A percentile compares a stretch with the other conserved stretches of the same genome.
These are phyloP conservation scores for Globodera ellingtonae DNA, from an alignment of 1,140 invertebrate genomes.

Conservation along the genomic window DNA sequence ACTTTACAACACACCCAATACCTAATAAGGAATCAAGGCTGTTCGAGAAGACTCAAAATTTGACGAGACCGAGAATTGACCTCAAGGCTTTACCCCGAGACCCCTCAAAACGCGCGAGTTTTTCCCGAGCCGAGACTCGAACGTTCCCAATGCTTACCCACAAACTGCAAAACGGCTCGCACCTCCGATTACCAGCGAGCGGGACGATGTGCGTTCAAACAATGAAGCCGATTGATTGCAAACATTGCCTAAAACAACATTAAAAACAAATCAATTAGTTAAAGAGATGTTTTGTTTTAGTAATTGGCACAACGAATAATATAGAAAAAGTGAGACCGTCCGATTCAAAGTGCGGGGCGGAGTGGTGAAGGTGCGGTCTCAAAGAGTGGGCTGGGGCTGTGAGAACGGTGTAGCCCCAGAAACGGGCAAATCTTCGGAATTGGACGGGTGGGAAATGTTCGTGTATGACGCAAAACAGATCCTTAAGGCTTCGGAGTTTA, in stretches of 20 bases:
- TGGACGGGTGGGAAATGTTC: conserved; percentile 23
- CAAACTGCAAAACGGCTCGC: conserved; percentile 45
- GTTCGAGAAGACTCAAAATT: no score
- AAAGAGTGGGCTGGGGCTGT: neutral
- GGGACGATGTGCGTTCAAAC: conserved; percentile 43
- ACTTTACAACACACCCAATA: no score
- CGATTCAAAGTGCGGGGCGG: conserved; percentile 49
- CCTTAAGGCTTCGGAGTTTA: conserved; percentile 26
- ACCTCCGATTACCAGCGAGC: conserved; percentile 44
- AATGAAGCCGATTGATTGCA: conserved; percentile 47
- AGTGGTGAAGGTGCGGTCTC: conserved; percentile 45
- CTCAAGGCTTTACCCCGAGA: no score
- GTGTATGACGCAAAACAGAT: conserved; percentile 44
- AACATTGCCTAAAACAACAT: conserved; percentile 26
- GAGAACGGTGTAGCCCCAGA: conserved; percentile 49
- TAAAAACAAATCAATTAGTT: neutral
- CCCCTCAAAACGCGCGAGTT: neutral
- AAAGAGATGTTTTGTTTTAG: neutral
- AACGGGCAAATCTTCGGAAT: conserved; percentile 39
- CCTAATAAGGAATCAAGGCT: no score
- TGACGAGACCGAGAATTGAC: no score
- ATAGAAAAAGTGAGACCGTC: conserved; percentile 24
- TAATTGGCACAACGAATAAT: no score
- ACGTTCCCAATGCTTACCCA: conserved; percentile 18
- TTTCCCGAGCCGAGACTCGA: neutral